A percentile compares a stretch with the other conserved stretches of the same genome.
Evolutionary conservation across 2,797 vertebrate species (phyloP).

Genomic region (Helarctos malayanus): DNA sequence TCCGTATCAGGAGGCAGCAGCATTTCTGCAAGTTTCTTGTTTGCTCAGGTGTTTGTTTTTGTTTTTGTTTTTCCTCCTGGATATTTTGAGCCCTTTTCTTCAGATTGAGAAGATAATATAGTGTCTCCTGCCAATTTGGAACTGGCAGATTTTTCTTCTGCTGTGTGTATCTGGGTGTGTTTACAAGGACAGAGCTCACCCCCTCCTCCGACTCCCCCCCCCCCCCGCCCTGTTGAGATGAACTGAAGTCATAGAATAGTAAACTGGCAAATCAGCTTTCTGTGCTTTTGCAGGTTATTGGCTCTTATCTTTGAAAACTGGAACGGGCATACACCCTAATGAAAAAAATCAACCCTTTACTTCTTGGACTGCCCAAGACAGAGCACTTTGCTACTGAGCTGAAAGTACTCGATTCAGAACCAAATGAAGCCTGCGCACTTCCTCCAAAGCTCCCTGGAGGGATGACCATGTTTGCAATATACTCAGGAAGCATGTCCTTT

Average conservation of each 20-base stretch:
- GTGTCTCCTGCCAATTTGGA: background rate
- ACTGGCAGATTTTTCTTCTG: background rate
- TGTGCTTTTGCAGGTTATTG: background rate
- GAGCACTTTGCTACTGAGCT: background rate
- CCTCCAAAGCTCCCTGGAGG: background rate
- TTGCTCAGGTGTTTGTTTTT: background rate
- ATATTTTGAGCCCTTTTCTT: background rate
- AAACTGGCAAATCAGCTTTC: background rate
- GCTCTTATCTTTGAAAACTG: background rate
- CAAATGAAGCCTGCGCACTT: background rate
- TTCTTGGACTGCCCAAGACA: background rate
- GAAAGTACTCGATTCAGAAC: background rate
- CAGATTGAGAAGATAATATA: background rate
- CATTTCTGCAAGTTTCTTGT: background rate
- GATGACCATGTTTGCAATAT: background rate
- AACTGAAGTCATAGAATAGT: background rate
- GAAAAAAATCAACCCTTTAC: background rate
- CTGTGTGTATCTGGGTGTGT: background rate
- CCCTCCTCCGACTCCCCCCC: background rate
- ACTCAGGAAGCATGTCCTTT: background rate
- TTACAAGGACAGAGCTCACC: background rate
- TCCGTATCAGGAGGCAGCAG: background rate
- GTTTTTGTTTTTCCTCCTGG: background rate
- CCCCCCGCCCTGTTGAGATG: background rate
- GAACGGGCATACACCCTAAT: background rate